Evolutionary conservation across 2,113 vertebrate species (phyloP).

Genomic region (Equus przewalskii): DNA sequence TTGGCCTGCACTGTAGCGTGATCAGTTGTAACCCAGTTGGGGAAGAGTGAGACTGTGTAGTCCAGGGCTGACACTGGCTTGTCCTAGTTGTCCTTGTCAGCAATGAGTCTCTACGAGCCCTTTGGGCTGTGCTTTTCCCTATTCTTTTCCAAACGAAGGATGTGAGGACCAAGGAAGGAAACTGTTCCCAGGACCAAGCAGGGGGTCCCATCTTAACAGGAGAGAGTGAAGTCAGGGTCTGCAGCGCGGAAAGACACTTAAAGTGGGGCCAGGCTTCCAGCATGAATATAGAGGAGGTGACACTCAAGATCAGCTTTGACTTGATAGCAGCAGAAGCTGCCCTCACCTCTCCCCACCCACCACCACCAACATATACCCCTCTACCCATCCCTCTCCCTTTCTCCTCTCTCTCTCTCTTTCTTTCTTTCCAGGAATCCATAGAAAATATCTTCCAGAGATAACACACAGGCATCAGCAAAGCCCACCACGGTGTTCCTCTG

Average conservation of each 20-base stretch:
- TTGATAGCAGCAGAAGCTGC: background rate
- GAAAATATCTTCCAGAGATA: background rate
- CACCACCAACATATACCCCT: background rate
- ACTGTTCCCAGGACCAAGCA: background rate
- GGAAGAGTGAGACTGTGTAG: background rate
- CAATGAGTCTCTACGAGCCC: background rate
- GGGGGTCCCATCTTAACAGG: background rate
- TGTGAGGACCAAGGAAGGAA: background rate
- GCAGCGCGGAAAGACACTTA: background rate
- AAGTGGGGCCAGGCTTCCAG: background rate
- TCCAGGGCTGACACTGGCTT: background rate
- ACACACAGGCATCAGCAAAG: background rate
- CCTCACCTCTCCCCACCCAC: background rate
- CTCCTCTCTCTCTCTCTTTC: background rate
- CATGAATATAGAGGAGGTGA: background rate
- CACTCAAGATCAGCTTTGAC: background rate
- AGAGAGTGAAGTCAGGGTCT: background rate
- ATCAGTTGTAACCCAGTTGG: background rate
- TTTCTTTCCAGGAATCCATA: background rate
- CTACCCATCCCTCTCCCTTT: no score
- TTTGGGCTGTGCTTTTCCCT: background rate
- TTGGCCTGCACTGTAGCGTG: background rate
- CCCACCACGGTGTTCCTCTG: background rate
- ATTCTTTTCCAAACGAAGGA: slow-evolving; percentile 42
- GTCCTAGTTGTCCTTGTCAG: background rate